phyloP scores from a whole-genome alignment of 2,113 vertebrate genomes.

The Eudyptes chrysolophus region DNA sequence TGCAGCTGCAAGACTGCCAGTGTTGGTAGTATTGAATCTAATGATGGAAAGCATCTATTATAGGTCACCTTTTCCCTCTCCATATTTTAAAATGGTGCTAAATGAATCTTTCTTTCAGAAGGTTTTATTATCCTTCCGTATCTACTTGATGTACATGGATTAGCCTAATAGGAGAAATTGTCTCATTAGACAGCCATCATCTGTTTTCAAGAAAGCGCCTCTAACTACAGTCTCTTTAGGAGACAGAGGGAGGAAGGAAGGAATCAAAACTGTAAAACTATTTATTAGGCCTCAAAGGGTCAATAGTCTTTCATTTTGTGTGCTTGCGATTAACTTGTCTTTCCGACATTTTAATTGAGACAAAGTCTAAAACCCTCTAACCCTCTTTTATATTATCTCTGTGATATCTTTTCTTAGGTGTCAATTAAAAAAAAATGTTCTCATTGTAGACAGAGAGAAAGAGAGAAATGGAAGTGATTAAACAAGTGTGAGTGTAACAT shows the following conservation, averaged over 20 bases:
- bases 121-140: neutral
- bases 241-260: neutral
- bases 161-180: neutral
- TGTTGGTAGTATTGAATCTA: neutral
- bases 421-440: neutral
- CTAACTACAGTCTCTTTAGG: neutral
- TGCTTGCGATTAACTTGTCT: neutral
- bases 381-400: neutral
- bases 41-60: neutral
- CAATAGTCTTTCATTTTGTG: neutral
- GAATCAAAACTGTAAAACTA: neutral
- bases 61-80: neutral
- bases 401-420: neutral
- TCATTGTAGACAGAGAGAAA: neutral
- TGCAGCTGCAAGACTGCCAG: neutral
- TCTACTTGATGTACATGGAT: neutral
- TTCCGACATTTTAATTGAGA: conserved; percentile 17
- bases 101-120: neutral
- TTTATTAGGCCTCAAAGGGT: neutral
- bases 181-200: neutral
- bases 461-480: neutral
- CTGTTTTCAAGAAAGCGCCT: neutral
- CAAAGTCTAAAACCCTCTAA: neutral
- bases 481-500: neutral
- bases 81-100: neutral